Evolutionary conservation across 2,888 invertebrate species (phyloP), one percentile per base, ranked within the genome.

Genomic region (Lepidocyrtinus sp.): DNA sequence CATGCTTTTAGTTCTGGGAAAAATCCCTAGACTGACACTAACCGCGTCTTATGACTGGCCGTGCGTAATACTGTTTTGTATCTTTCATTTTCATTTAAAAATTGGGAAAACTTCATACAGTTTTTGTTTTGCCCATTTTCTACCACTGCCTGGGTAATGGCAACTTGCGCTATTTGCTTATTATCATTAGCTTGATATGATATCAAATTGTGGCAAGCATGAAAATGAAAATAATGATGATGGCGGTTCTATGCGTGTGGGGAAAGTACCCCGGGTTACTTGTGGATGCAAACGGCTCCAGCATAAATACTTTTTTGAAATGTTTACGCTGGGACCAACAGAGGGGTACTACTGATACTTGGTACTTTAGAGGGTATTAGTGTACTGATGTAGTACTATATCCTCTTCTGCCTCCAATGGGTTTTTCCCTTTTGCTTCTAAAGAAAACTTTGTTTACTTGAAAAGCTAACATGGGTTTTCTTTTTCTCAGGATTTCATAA

Each of bases 331-430:
- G 61, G 72, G 67, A 72, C 67, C 68, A 63, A 71, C 62, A 50
- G 75, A 70, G 75, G 81, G 75, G 72, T 75, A 75, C n/a, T n/a
- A n/a, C 65, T 80, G 80, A 75, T 69, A 55, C 55, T n/a, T n/a
- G 75, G 74, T 80, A 72, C 75, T 81, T 75, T 67, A 67, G 72
- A 81, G 68, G 75, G 71, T 81, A 81, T 75, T 75, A 80, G 70
- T n/a, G 22, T 36, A 36, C 75, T 50, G 50, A 50, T 50, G 50
- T 50, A 50, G 5, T 2, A 12, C n/a, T 69, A 24, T 22, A 25
- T 22, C 1, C 26, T 26, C 19, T 36, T 59, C 21, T 74, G 22
- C 25, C 17, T 69, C 27, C 62, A 50, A 62, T 63, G 45, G 24
- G 71, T 61, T 59, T 74, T 63, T 74, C 59, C 64, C 64, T 67